These are phyloP conservation scores for Pteropus rufus DNA, from an alignment of 2,797 vertebrate species.

Conservation along the genomic window DNA sequence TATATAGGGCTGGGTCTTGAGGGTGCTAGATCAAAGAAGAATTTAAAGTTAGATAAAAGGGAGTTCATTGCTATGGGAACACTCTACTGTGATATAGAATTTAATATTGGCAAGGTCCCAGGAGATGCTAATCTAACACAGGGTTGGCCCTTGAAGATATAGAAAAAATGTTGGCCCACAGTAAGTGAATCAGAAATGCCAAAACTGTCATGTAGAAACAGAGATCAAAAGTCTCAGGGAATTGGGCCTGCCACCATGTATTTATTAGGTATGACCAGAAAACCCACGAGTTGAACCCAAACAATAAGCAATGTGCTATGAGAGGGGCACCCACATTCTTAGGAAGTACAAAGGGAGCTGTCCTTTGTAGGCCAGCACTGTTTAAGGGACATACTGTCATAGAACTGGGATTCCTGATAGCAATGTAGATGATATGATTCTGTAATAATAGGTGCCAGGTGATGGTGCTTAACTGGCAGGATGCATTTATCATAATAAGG, in stretches of 20 bases:
- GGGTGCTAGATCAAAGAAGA: background rate
- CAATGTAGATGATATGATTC: background rate
- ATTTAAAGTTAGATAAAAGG: background rate
- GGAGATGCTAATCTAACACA: background rate
- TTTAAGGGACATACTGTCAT: background rate
- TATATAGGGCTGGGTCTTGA: background rate
- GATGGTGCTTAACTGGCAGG: background rate
- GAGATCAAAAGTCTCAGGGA: background rate
- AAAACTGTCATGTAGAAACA: background rate
- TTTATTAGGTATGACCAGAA: background rate
- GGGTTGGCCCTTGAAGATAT: background rate
- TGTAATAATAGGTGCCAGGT: background rate
- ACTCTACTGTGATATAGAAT: background rate
- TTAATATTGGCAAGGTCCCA: background rate
- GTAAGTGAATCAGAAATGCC: background rate
- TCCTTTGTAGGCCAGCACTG: background rate
- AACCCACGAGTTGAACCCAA: background rate
- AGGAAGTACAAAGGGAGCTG: background rate
- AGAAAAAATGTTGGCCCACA: background rate
- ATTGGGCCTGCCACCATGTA: background rate
- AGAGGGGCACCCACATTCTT: background rate
- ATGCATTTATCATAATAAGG: background rate
- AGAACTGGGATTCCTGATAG: background rate
- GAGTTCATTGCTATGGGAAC: background rate
- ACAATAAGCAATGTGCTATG: background rate